These are phyloP conservation scores for Thelaira solivaga DNA, from an alignment of 2,888 invertebrate genomes.

Conservation along the genomic window DNA sequence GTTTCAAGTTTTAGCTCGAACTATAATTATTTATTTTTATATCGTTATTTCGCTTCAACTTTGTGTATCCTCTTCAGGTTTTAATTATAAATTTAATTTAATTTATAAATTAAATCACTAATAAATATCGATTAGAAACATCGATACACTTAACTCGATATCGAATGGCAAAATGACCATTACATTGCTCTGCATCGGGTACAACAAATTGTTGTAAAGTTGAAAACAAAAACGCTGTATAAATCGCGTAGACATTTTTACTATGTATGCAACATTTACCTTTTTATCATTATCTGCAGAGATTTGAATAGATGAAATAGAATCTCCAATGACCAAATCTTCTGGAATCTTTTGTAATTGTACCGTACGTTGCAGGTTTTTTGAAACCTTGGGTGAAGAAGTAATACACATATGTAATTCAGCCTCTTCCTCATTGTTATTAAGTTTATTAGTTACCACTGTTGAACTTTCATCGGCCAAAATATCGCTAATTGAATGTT, in stretches of 20 bases:
- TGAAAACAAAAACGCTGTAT: neutral
- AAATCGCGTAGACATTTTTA: neutral
- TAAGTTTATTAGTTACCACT: conserved; percentile 32
- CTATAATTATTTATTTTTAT: too few relatives aligned
- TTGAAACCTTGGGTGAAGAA: conserved; percentile 23
- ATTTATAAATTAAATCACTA: too few relatives aligned
- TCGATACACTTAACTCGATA: too few relatives aligned
- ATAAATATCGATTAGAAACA: too few relatives aligned
- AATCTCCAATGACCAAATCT: conserved; percentile 42
- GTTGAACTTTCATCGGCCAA: conserved; percentile 51
- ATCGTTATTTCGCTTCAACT: too few relatives aligned
- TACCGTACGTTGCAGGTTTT: conserved; percentile 32
- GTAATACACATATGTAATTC: conserved; percentile 26
- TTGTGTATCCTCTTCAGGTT: too few relatives aligned
- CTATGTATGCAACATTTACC: conserved; percentile 66
- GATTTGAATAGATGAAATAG: conserved; percentile 28
- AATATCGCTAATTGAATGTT: conserved; percentile 59
- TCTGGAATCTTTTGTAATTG: conserved; percentile 63
- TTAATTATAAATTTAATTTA: too few relatives aligned
- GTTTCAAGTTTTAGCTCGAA: too few relatives aligned
- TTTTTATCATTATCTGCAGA: conserved; percentile 73
- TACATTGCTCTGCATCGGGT: too few relatives aligned
- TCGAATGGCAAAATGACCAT: too few relatives aligned
- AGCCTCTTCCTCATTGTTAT: conserved; percentile 34
- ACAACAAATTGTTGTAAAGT: neutral